phyloP scores from a whole-genome alignment of 2,888 invertebrate genomes.

The Hyposoter didymator region DNA sequence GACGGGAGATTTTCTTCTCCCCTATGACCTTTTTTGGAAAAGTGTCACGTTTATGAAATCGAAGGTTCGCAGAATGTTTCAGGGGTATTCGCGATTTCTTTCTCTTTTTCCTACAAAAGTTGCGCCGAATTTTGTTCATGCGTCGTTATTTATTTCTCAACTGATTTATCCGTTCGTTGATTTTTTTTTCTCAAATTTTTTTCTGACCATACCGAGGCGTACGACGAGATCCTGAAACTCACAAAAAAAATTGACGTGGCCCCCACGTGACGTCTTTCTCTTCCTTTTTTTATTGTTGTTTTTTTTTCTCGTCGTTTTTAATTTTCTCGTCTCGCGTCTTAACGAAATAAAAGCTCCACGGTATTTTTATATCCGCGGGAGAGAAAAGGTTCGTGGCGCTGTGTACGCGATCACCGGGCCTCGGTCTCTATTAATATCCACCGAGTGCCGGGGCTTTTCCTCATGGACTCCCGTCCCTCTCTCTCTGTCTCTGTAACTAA shows the following conservation, averaged over 20 bases:
- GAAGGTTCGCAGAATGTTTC: conserved; percentile 25
- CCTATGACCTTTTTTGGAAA: neutral
- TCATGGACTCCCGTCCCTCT: conserved; percentile 60
- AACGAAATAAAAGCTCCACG: conserved; percentile 76
- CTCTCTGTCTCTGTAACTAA: conserved; percentile 8
- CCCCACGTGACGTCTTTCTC: conserved; percentile 26
- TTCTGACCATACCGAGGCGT: conserved; percentile 31
- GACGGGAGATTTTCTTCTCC: neutral
- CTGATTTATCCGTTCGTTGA: neutral
- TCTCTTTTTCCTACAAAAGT: neutral
- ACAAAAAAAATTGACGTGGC: conserved; percentile 33
- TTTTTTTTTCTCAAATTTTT: neutral
- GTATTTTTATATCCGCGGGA: conserved; percentile 82
- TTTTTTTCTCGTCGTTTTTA: conserved; percentile 20
- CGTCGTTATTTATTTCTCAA: neutral
- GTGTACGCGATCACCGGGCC: conserved; percentile 75
- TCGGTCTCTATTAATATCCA: conserved; percentile 83
- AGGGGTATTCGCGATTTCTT: neutral
- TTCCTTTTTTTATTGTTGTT: conserved; percentile 5
- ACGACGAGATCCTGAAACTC: conserved; percentile 29
- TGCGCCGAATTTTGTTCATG: neutral
- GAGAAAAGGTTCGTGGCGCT: conserved; percentile 73
- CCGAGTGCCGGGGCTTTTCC: conserved; percentile 77
- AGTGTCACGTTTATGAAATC: no score
- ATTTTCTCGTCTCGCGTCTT: conserved; percentile 53